A percentile compares a stretch with the other conserved stretches of the same genome.
These are phyloP conservation scores for Podiceps cristatus DNA, from an alignment of 2,113 vertebrate genomes.

Conservation along the genomic window DNA sequence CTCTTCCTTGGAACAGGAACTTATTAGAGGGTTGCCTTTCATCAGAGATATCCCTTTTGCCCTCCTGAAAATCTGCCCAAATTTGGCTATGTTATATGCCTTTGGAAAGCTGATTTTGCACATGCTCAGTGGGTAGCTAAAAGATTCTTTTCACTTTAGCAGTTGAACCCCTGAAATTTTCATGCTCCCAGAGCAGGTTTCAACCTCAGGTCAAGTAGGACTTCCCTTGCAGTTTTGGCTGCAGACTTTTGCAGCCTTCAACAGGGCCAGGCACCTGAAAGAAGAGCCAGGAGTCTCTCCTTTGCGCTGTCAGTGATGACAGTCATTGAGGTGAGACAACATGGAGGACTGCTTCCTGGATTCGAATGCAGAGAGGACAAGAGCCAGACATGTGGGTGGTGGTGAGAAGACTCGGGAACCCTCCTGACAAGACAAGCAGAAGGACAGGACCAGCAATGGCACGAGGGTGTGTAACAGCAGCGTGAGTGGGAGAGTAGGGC, in stretches of 20 bases:
- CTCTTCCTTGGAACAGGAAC: background rate
- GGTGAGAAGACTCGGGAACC: background rate
- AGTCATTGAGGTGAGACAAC: background rate
- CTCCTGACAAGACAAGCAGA: background rate
- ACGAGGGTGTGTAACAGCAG: background rate
- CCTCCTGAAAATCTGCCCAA: background rate
- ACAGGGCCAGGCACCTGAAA: background rate
- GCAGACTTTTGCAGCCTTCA: background rate
- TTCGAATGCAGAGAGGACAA: background rate
- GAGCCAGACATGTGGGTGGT: background rate
- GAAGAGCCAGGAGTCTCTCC: background rate
- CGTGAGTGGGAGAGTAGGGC: background rate
- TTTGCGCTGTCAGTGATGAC: background rate
- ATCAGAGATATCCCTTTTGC: background rate
- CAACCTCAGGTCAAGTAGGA: background rate
- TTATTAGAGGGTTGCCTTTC: constrained; percentile 23
- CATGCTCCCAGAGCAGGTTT: background rate
- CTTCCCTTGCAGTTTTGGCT: background rate
- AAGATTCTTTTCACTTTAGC: background rate
- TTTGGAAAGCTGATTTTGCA: constrained; percentile 14
- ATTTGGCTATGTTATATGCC: background rate
- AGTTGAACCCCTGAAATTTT: background rate
- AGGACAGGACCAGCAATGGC: background rate
- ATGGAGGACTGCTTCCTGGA: background rate
- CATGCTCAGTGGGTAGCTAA: background rate